Evolutionary conservation across 2,888 invertebrate species (phyloP).

Genomic region (Amphipyra berbera): DNA sequence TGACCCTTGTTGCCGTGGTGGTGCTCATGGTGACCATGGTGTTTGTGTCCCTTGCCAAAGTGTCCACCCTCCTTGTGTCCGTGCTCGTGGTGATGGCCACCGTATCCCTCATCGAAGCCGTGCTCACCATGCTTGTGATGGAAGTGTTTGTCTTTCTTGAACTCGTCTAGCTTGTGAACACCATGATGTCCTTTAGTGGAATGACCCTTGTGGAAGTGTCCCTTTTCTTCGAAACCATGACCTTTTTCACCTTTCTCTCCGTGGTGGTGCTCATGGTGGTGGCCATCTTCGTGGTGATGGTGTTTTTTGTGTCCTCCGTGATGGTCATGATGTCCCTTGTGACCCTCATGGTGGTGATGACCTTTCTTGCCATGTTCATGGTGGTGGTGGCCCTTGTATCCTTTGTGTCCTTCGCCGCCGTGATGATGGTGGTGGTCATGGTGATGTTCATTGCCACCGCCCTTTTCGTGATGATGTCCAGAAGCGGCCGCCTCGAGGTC

Average conservation of each 20-base stretch:
- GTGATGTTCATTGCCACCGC: slow-evolving; percentile 91
- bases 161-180: slow-evolving; percentile 95
- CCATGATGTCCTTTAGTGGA: slow-evolving; percentile 96
- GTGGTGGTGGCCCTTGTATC: slow-evolving; percentile 92
- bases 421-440: slow-evolving; percentile 91
- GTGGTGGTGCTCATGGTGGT: slow-evolving; percentile 91
- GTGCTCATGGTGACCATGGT: slow-evolving; percentile 93
- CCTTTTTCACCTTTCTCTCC: slow-evolving; percentile 92
- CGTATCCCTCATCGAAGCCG: slow-evolving; percentile 94
- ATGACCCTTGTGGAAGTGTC: slow-evolving; percentile 95
- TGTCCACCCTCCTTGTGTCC: slow-evolving; percentile 95
- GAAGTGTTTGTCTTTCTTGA: slow-evolving; percentile 95
- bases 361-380: slow-evolving; percentile 92
- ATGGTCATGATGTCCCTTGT: slow-evolving; percentile 90
- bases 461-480: slow-evolving; percentile 81
- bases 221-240: slow-evolving; percentile 87
- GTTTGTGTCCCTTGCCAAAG: slow-evolving; percentile 94
- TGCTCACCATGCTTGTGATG: slow-evolving; percentile 95
- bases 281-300: slow-evolving; percentile 91
- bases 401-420: slow-evolving; percentile 92
- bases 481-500: slow-evolving; percentile 89
- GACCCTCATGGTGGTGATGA: slow-evolving; percentile 92
- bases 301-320: slow-evolving; percentile 91
- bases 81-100: slow-evolving; percentile 93
- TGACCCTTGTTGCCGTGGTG: slow-evolving; percentile 95